These are phyloP conservation scores for Ascidia mentula DNA, from an alignment of 23 tunicate genomes.

Conservation along the genomic window DNA sequence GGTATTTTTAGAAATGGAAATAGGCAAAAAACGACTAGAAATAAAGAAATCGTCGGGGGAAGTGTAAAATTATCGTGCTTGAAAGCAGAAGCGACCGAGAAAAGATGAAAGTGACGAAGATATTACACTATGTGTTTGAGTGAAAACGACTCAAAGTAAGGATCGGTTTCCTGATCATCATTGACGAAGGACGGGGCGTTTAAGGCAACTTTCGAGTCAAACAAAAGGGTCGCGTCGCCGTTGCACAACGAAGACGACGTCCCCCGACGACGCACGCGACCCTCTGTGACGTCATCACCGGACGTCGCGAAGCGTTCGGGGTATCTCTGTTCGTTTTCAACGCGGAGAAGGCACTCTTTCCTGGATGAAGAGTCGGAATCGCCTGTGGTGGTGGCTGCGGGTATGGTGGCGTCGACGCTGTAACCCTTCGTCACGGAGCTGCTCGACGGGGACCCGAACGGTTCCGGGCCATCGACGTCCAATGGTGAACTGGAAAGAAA, in stretches of 20 bases:
- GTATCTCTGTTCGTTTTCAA: neutral
- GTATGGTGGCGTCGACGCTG: neutral
- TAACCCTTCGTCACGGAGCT: neutral
- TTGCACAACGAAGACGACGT: neutral
- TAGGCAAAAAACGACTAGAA: too few species aligned
- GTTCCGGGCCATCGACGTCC: neutral
- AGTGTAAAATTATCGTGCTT: too few species aligned
- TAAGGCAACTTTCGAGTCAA: slow-evolving; percentile 1
- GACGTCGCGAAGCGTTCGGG: neutral
- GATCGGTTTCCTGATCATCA: neutral
- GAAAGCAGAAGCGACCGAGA: too few species aligned
- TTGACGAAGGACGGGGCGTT: neutral
- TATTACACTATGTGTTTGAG: slow-evolving; percentile 2
- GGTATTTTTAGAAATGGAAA: too few species aligned
- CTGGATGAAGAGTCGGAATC: neutral
- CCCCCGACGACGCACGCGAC: neutral
- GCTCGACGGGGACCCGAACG: slow-evolving; percentile 2
- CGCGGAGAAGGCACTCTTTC: neutral
- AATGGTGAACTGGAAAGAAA: neutral
- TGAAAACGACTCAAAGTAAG: neutral
- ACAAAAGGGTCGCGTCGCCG: neutral
- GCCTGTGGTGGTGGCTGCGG: neutral
- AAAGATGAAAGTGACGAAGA: too few species aligned
- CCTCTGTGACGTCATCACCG: neutral
- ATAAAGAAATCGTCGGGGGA: too few species aligned